phyloP scores from a whole-genome alignment of 1,140 invertebrate genomes.

The Cylas formicarius region DNA sequence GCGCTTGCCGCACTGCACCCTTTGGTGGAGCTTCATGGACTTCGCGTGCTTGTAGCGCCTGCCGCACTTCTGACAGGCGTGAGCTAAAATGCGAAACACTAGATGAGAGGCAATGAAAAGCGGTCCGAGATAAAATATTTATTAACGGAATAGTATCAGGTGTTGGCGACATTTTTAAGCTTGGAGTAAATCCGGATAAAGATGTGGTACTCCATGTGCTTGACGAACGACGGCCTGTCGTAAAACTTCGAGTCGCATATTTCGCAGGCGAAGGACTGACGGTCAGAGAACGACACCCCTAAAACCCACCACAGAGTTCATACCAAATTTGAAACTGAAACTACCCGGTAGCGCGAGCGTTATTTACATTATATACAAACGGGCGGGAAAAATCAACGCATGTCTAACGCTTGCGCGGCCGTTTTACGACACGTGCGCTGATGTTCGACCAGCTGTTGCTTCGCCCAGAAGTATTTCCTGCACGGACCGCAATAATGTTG shows the following conservation, averaged over 20 bases:
- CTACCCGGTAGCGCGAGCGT: not conserved
- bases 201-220: conserved; percentile 21
- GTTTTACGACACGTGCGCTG: conserved; percentile 6
- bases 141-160: too few species aligned
- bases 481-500: conserved; percentile 14
- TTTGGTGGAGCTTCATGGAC: conserved; percentile 67
- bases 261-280: conserved; percentile 13
- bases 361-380: not conserved
- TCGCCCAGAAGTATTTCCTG: conserved; percentile 20
- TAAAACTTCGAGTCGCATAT: conserved; percentile 20
- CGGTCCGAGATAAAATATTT: too few species aligned
- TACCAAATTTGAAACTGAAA: not conserved
- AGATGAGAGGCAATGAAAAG: not conserved
- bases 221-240: conserved; percentile 12
- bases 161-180: conserved; percentile 15
- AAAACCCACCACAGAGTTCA: conserved; percentile 4
- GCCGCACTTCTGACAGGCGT: not conserved
- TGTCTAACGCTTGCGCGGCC: too few species aligned
- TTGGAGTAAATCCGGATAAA: conserved; percentile 18
- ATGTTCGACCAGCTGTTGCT: conserved; percentile 16
- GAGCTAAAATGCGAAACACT: conserved; percentile 12
- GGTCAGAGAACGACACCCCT: conserved; percentile 12
- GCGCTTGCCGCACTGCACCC: conserved; percentile 66
- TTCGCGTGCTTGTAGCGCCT: conserved; percentile 15
- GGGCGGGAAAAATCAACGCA: not conserved